phyloP scores from a whole-genome alignment of 2,797 vertebrate species.

The Odontamblyopus rebecca region DNA sequence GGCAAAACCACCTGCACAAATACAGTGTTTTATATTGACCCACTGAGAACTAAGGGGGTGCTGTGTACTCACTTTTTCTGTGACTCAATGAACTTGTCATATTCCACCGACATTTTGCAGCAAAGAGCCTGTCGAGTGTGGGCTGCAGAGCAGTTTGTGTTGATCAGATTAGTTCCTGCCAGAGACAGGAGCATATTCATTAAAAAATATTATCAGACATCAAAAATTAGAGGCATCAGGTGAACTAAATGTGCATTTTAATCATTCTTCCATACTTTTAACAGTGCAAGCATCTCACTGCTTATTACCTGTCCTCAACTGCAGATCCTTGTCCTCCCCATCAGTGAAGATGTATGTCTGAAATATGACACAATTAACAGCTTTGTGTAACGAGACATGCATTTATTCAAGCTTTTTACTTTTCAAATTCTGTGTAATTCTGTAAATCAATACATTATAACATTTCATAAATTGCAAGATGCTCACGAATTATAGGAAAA shows the following conservation, averaged over 20 bases:
- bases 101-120: constrained; percentile 99
- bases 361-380: constrained; percentile 31
- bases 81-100: constrained; percentile 95
- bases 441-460: no score
- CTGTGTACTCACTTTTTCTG: constrained; percentile 86
- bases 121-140: constrained; percentile 94
- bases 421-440: no score
- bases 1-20: constrained; percentile 93
- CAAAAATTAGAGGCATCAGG: not conserved
- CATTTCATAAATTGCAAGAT: constrained; percentile 7
- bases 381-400: no score
- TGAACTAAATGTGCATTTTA: not conserved
- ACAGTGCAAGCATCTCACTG: not conserved
- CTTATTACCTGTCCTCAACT: constrained; percentile 77
- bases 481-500: not conserved
- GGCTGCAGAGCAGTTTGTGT: constrained; percentile 96
- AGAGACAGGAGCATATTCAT: not conserved
- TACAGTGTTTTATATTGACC: not conserved
- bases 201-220: not conserved
- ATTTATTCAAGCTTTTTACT: no score
- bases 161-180: constrained; percentile 86
- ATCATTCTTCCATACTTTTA: not conserved
- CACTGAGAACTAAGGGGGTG: not conserved
- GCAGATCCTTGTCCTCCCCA: constrained; percentile 87
- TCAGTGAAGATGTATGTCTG: constrained; percentile 97